phyloP scores from a whole-genome alignment of 1,140 invertebrate genomes.

The Pogonomyrmex barbatus region DNA sequence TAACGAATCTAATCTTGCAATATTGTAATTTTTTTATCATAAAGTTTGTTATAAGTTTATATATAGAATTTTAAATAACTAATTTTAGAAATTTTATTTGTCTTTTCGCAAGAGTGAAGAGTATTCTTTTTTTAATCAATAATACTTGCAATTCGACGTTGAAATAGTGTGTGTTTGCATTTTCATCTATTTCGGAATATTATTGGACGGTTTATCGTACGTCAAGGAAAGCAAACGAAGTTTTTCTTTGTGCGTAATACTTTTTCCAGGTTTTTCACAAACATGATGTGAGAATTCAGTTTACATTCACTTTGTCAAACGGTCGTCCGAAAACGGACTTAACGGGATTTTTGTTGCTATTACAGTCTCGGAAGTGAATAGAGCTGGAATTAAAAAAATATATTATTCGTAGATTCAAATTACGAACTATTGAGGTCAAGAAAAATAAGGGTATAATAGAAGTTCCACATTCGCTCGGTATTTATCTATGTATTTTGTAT shows the following conservation, averaged over 20 bases:
- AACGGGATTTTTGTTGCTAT: conserved; percentile 33
- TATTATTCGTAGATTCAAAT: conserved; percentile 27
- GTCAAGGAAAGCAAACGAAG: conserved; percentile 6
- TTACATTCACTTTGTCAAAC: conserved; percentile 31
- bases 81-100: not conserved
- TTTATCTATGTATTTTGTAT: conserved; percentile 9
- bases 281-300: conserved; percentile 15
- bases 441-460: not conserved
- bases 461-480: not conserved
- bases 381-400: conserved; percentile 2
- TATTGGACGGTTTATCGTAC: not conserved
- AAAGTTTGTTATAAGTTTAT: not conserved
- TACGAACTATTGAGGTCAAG: not conserved
- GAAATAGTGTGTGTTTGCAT: not conserved
- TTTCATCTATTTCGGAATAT: not conserved
- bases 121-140: conserved; percentile 1
- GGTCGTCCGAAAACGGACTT: not conserved
- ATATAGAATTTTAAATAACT: not conserved
- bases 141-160: not conserved
- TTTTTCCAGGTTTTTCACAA: not conserved
- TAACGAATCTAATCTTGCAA: not conserved
- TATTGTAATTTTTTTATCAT: not conserved
- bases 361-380: not conserved
- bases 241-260: not conserved
- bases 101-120: not conserved